Conservation (phyloP, 2,797 vertebrate genomes). For the Ctenochaetus hawaiiensis region DNA sequence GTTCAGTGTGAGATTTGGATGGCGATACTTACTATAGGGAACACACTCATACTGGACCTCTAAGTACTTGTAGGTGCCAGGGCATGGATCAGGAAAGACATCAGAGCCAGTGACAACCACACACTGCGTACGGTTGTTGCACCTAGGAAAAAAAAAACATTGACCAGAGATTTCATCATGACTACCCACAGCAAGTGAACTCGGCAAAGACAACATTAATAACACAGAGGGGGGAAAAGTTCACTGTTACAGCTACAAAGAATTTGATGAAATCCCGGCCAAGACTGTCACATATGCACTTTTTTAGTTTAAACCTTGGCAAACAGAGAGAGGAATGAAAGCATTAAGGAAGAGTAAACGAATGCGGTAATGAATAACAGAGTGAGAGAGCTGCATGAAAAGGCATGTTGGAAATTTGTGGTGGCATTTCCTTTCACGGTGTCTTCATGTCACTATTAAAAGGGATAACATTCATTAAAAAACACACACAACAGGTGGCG, state of each 20-base stretch:
- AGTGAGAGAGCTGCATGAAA: conserved; percentile 57
- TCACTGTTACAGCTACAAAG: conserved; percentile 65
- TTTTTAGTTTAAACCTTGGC: conserved; percentile 69
- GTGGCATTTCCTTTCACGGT: conserved; percentile 66
- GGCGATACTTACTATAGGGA: conserved; percentile 98
- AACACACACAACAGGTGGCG: conserved; percentile 70
- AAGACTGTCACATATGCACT: conserved; percentile 63
- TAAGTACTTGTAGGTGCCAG: conserved; percentile 99
- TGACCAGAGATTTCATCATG: conserved; percentile 82
- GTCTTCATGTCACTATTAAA: conserved; percentile 73
- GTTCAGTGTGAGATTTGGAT: conserved; percentile 79
- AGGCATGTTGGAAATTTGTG: conserved; percentile 70
- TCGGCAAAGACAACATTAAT: conserved; percentile 71
- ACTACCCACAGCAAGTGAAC: conserved; percentile 69
- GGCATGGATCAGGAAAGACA: conserved; percentile 99
- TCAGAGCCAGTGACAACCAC: conserved; percentile 99
- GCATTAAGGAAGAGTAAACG: conserved; percentile 64
- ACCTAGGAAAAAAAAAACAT: conserved; percentile 88
- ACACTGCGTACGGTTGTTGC: conserved; percentile 99
- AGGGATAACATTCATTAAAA: conserved; percentile 80
- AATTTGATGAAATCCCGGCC: conserved; percentile 67
- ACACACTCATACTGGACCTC: conserved; percentile 99
- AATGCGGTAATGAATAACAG: conserved; percentile 54
- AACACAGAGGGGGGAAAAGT: conserved; percentile 52
- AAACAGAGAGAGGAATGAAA: conserved; percentile 72